Base-by-base conservation (phyloP, 2,888 invertebrate species). In the Hyposoter didymator region DNA sequence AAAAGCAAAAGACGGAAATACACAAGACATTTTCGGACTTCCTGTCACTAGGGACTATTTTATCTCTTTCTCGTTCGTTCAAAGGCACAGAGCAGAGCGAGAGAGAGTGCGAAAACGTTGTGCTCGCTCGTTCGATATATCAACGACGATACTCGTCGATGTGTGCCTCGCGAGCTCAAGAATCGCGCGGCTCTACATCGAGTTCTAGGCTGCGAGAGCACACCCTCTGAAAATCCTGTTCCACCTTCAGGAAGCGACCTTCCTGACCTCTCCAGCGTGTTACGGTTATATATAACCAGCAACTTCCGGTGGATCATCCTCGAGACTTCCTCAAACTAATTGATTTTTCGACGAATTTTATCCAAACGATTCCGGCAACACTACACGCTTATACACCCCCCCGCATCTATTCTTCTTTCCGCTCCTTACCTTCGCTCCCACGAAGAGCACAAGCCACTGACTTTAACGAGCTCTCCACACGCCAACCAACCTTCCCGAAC, bases 331-430 rank as follows among this genome's bases (percentile, higher is more conserved):
- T 89, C 81, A 78, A 78, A 84, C 89, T 92, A 92, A 92, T 92
- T 92, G 92, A 92, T 92, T 92, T 92, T 92, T 92, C 89, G 90
- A 89, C 88, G 85, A 89, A 91, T 92, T 90, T 91, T 91, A 91
- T 91, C 74, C 76, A 79, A 69, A 22, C 32, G 64, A 73, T 72
- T 64, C 70, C 28, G 78, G 64, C 59, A 62, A 69, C 75, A 55
- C 67, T 52, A 39, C 75, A 35, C 55, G 19, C 22, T 19, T 12
- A 8, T 55, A 55, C 14, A 14, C 28, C 12, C 59, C 14, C 12
- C 12, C 59, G 28, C 12, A 59, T 69, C 52, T 19, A 43, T 22
- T 47, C 49, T 14, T 47, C 67, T 28, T 72, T 22, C 14, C 19
- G 19, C 55, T 52, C 49, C 47, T 19, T 22, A 17, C 59, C 17